Conservation (phyloP, 2,888 invertebrate genomes). For the Druceiella hillmani region DNA sequence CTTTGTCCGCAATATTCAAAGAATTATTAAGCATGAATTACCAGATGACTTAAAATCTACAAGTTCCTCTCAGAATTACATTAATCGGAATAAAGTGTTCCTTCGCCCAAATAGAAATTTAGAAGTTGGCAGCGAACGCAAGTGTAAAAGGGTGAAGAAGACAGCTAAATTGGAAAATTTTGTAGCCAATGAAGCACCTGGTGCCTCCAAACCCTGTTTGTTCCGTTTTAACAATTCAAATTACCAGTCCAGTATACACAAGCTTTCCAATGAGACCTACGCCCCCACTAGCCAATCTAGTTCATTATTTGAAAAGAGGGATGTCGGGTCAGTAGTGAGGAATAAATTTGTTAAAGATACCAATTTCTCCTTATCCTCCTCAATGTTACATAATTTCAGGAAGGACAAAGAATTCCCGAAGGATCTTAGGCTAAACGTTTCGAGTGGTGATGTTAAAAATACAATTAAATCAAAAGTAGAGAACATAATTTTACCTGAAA, state of each 20-base stretch:
- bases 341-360: no score
- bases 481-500: no score
- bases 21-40: conserved; percentile 11
- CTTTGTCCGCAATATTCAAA: conserved; percentile 12
- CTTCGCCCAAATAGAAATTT: conserved; percentile 13
- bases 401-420: no score
- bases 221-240: conserved; percentile 15
- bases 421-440: no score
- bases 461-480: no score
- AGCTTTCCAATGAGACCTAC: conserved; percentile 17
- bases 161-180: conserved; percentile 21
- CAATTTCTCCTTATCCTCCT: no score
- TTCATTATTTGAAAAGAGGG: no score
- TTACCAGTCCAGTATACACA: conserved; percentile 17
- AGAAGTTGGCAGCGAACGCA: conserved; percentile 29
- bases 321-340: no score
- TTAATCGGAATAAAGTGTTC: not conserved
- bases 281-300: no score
- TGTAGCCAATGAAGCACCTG: not conserved
- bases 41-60: conserved; percentile 7
- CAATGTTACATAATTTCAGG: no score
- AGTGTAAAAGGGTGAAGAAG: conserved; percentile 25
- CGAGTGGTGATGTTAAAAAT: no score
- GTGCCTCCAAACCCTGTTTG: conserved; percentile 11
- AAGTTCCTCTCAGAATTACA: no score